Evolutionary conservation across 2,113 vertebrate genomes (phyloP), one percentile per base, ranked within the genome.

Genomic region (Ursus arctos): DNA sequence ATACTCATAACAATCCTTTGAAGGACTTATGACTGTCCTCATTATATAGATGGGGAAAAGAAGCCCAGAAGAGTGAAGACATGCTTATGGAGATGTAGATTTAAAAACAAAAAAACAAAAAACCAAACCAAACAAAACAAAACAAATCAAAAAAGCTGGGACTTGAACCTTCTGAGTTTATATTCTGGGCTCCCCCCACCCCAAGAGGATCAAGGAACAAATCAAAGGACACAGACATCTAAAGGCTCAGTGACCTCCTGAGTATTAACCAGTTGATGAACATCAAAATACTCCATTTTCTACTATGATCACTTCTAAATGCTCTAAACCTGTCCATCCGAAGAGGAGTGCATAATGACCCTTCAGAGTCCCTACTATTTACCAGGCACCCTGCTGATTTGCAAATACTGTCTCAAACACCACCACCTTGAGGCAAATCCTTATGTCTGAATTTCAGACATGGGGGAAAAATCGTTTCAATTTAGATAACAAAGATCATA

Each of bases 131-230:
- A 5, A 28, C 6, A 14, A 5, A 65, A 15, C 28, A 31, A 65
- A 65, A 15, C 28, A 31, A 65, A 82, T 91, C 77, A 59, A 8
- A 86, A 55, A 51, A 84, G 40, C 33, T 91, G 36, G 55, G 8
- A 72, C 21, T 76, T 88, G n/a, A 84, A n/a, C 63, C 65, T 86
- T 87, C 55, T 40, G 36, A 67, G 6, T 61, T 80, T 81, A 67
- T 9, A 33, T 22, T 80, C 31, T 84, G 49, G 49, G 49, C 22
- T 63, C 36, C 26, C 10, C 26, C 63, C 6, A 43, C 4, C 5
- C 33, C 53, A 90, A 80, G n/a, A 83, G 33, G 91, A 93, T 88
- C 71, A 91, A 90, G 82, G 63, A 88, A 94, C 72, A 84, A 92
- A 96, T 83, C 87, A 80, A 87, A 82, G 65, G 67, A 53, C 16